A percentile compares a stretch with the other conserved stretches of the same genome.
Conservation (phyloP, 2,113 vertebrate species). For the Corydoras sp. region DNA sequence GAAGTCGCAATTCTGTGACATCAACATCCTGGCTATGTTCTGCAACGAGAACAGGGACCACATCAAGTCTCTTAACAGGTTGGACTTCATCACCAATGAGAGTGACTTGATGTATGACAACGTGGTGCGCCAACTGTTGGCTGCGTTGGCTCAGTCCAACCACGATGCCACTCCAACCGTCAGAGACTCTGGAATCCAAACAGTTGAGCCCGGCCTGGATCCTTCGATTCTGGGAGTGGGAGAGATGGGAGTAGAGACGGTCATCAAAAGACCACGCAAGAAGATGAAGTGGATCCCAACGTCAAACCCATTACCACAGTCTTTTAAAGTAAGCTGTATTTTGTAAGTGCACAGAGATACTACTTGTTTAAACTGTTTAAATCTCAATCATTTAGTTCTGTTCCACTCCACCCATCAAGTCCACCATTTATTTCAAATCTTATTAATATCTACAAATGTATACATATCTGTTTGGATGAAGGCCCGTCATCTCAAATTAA, state of each 20-base stretch:
- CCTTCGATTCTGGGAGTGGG: conserved; percentile 77
- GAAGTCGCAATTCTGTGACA: conserved; percentile 97
- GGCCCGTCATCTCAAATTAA: no score
- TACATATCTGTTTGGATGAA: no score
- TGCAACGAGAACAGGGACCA: conserved; percentile 98
- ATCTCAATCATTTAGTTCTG: neutral
- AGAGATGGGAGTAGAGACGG: conserved; percentile 78
- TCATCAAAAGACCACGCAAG: conserved; percentile 90
- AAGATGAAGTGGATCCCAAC: conserved; percentile 96
- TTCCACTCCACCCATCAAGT: neutral
- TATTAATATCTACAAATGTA: no score
- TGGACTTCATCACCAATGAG: conserved; percentile 98
- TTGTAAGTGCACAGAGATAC: no score
- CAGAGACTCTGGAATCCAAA: conserved; percentile 88
- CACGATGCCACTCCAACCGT: conserved; percentile 91
- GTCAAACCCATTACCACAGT: conserved; percentile 88
- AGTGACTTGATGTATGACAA: conserved; percentile 99
- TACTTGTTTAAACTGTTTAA: neutral
- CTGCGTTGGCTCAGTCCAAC: conserved; percentile 92
- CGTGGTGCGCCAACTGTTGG: conserved; percentile 93
- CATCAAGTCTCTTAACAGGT: conserved; percentile 94
- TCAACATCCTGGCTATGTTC: conserved; percentile 98
- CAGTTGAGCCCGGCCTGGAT: conserved; percentile 80
- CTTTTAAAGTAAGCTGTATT: conserved; percentile 74
- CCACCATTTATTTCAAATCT: no score